These are phyloP conservation scores for Zeugodacus cucurbitae DNA, from an alignment of 1,140 invertebrate genomes.

Conservation along the genomic window DNA sequence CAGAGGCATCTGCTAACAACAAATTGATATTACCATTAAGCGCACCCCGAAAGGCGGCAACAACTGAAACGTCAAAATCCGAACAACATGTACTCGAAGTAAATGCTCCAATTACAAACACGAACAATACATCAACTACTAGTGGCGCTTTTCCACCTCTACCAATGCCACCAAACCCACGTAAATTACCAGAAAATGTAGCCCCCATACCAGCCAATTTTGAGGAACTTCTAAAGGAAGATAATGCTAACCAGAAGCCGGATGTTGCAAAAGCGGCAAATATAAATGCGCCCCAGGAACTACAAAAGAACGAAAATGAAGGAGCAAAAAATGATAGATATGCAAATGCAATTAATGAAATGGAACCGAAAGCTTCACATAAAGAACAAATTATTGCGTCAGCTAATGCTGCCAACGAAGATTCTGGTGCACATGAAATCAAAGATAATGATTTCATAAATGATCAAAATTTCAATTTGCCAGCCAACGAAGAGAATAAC, in stretches of 20 bases:
- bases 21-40: constrained; percentile 53
- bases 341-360: constrained; percentile 55
- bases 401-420: constrained; percentile 45
- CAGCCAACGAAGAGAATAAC: constrained; percentile 56
- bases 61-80: constrained; percentile 38
- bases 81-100: constrained; percentile 21
- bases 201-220: constrained; percentile 64
- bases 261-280: constrained; percentile 43
- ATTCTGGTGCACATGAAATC: constrained; percentile 63
- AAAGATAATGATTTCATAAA: constrained; percentile 58
- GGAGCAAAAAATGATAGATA: constrained; percentile 61
- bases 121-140: constrained; percentile 48
- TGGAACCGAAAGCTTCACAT: constrained; percentile 51
- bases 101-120: constrained; percentile 33
- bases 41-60: constrained; percentile 51
- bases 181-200: constrained; percentile 62
- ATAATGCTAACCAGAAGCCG: neutral
- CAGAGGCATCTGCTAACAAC: neutral
- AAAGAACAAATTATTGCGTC: constrained; percentile 38
- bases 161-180: constrained; percentile 56
- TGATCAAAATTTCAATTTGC: constrained; percentile 61
- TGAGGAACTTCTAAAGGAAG: constrained; percentile 46
- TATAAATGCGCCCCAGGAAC: constrained; percentile 54
- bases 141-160: constrained; percentile 53
- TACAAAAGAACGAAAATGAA: constrained; percentile 52